Evolutionary conservation across 2,797 vertebrate species (phyloP), one percentile per base, ranked within the genome.

Genomic region (Myiotriccus ornatus): DNA sequence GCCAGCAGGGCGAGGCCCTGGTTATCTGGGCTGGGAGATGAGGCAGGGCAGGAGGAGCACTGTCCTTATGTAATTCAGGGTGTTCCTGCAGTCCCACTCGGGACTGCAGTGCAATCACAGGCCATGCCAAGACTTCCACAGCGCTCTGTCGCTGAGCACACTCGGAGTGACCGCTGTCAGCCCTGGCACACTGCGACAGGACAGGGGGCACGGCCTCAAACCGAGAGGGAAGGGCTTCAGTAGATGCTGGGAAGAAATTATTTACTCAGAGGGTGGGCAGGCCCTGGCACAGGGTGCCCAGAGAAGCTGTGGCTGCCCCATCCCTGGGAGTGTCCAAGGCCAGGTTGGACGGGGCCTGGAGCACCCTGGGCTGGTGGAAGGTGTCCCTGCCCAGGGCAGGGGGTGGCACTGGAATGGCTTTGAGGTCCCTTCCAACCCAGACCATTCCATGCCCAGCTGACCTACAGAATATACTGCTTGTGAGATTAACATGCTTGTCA

Each of bases 201-300:
- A 4, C 65, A 27, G 55, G 34, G 9, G 22, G 4, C 12, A 9
- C 12, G 44, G 59, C 52, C 21, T 46, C 35, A 32, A 17, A 13
- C 55, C 12, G 18, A 3, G 1, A 23, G 2, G 15, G 52, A 56
- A 34, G 34, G 50, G 50, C 17, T 30, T 11, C 3, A 52, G 50
- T 5, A 35, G 27, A 0, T 23, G 3, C 4, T 0, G 7, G 44
- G 44, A 14, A 19, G 21, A 10, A 84, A 27, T 23, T 6, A 30
- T 5, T 8, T 19, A 32, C 44, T 64, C 12, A 0, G 24, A 12
- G 3, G 37, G 17, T 32, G 57, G 37, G 28, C 5, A 64, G 56
- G 37, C 10, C 32, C 57, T 65, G 71, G 64, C 50, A 56, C 56
- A 63, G 49, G 27, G 0, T 63, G 71, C 43, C 20, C 64, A 44